These are phyloP conservation scores for Gallinago stenura DNA, from an alignment of 2,797 vertebrate genomes.

Conservation along the genomic window DNA sequence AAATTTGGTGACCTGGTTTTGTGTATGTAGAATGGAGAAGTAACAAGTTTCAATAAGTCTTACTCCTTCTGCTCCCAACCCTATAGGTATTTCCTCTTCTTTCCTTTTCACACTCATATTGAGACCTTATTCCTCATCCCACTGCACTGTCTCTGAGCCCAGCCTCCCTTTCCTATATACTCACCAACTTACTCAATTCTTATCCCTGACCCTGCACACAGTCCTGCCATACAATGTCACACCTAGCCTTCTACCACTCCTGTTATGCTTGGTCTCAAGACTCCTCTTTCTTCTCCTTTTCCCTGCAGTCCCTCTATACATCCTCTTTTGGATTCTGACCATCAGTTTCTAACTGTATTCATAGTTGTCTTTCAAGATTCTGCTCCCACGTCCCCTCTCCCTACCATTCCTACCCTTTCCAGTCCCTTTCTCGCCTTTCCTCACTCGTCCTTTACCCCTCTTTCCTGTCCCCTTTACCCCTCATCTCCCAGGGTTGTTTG, in stretches of 20 bases:
- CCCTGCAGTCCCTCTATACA: neutral
- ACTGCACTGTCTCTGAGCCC: neutral
- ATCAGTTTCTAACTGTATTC: neutral
- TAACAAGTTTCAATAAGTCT: neutral
- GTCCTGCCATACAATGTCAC: neutral
- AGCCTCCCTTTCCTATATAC: neutral
- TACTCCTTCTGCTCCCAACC: neutral
- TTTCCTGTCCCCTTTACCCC: neutral
- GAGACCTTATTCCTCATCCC: neutral
- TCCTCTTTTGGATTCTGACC: neutral
- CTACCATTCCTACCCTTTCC: neutral
- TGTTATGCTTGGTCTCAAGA: neutral
- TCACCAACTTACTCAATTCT: neutral
- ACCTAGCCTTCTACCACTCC: neutral
- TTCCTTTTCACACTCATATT: neutral
- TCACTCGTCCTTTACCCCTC: neutral
- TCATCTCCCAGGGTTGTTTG: slow-evolving; percentile 25
- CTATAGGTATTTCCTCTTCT: neutral
- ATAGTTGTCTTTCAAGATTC: neutral
- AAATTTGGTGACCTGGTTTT: neutral
- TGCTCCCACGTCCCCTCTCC: neutral
- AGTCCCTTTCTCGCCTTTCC: neutral
- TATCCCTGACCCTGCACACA: neutral
- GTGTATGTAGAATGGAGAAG: neutral
- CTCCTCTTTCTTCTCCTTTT: neutral